Evolutionary conservation across 2,113 vertebrate species (phyloP).

Genomic region (Indicator maculatus): DNA sequence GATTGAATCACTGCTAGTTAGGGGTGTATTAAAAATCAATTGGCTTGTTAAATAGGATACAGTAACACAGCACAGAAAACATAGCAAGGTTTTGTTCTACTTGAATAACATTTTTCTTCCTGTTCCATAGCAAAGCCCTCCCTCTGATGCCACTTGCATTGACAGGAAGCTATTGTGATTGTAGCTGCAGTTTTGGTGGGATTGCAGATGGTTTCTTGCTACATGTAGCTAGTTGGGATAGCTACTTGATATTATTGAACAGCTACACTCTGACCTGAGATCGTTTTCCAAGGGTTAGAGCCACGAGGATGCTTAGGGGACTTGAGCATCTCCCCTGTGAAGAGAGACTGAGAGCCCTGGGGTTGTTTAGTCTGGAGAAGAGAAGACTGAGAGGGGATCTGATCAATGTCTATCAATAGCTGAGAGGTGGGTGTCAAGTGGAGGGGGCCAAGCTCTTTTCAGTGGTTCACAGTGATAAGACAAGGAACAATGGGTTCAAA

Average conservation of each 20-base stretch:
- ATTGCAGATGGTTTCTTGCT: neutral
- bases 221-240: neutral
- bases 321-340: too few species aligned
- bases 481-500: too few species aligned
- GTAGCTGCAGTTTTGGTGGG: neutral
- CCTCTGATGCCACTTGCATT: neutral
- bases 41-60: neutral
- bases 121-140: neutral
- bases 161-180: neutral
- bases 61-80: neutral
- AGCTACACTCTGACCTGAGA: neutral
- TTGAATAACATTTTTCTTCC: neutral
- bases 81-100: neutral
- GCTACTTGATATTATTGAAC: neutral
- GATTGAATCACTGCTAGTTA: neutral
- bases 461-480: too few species aligned
- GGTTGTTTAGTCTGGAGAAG: too few species aligned
- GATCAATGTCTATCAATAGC: too few species aligned
- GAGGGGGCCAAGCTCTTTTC: too few species aligned
- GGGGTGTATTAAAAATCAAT: neutral
- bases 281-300: neutral
- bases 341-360: too few species aligned
- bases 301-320: too few species aligned
- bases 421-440: too few species aligned
- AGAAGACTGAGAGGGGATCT: too few species aligned